Conservation (phyloP, 2,888 invertebrate species). For the Harpagoxenus sublaevis region DNA sequence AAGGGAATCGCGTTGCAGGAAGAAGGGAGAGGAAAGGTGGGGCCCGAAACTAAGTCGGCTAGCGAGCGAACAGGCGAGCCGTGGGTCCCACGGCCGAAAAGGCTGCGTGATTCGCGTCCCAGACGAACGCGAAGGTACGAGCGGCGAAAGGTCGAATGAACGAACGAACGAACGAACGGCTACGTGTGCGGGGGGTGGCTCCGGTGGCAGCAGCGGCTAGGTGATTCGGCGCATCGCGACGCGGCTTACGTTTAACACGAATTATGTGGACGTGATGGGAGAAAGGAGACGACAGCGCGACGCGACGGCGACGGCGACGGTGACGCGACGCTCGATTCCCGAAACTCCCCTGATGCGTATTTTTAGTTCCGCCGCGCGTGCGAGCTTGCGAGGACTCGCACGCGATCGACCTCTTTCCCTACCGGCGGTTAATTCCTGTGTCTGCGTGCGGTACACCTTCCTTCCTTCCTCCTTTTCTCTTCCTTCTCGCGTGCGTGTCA, state of each 20-base stretch:
- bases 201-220: neutral
- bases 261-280: conserved; percentile 65
- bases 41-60: conserved; percentile 66
- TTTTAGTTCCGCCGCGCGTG: conserved; percentile 74
- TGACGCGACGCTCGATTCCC: conserved; percentile 27
- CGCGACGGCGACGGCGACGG: neutral
- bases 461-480: conserved; percentile 35
- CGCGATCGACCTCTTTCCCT: conserved; percentile 74
- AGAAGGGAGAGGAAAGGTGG: conserved; percentile 64
- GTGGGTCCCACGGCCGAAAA: conserved; percentile 82
- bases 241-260: conserved; percentile 76
- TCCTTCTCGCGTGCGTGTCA: conserved; percentile 1
- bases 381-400: conserved; percentile 54
- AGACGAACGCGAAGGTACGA: conserved; percentile 77
- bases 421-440: conserved; percentile 17
- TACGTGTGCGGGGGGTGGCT: conserved; percentile 53
- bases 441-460: conserved; percentile 19
- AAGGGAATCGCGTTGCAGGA: conserved; percentile 41
- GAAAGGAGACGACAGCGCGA: neutral
- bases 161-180: conserved; percentile 1
- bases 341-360: conserved; percentile 61
- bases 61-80: conserved; percentile 51
- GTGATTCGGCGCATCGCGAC: conserved; percentile 72
- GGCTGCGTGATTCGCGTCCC: conserved; percentile 82
- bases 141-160: conserved; percentile 48